Base-by-base conservation (phyloP, 2,888 invertebrate species). In the Gibbula magus region DNA sequence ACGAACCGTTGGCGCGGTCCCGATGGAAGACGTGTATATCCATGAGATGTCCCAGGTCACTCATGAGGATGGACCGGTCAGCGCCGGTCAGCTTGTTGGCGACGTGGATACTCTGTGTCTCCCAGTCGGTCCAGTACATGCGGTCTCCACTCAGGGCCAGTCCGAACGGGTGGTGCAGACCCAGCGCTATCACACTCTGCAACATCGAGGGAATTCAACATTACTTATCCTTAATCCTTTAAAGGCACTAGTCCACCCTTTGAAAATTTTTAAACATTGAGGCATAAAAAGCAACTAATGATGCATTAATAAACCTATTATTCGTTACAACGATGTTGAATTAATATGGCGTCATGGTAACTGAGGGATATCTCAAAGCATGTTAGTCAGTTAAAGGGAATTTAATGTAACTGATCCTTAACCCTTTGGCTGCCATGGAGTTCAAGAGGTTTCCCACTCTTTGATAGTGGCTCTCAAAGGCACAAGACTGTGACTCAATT, bases 81-180 rank as follows among this genome's bases (percentile, higher is more conserved):
- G 84, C 80, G 2, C 93, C 93, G n/a, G 89, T 89, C 51, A 88
- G 84, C 80, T 93, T 93, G 84, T 92, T 96, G 0, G 97, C 96
- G 3, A 96, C 96, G 20, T 96, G 96, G 82, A 98, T 97, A 70
- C 88, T 96, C 77, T 97, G 97, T 0, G 97, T 97, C 89, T 97
- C 96, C 97, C 96, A 96, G 91, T 98, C 98, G 0, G 97, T 97
- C 97, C 97, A 98, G 91, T 96, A 98, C 88, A 98, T 95, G 0
- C 96, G 95, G 89, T 97, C 97, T 92, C 97, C 97, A 87, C 97
- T 97, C 39, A 98, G 94, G 0, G 97, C 97, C 81, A 98, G 93
- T 0, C 97, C 97, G 91, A 97, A 98, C 0, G 98, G 98, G 93
- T 97, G 97, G 0, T 97, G 97, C 2, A 97, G 93, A 96, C 93